Evolutionary conservation across 2,888 invertebrate genomes (phyloP).

Genomic region (Diploptera punctata): DNA sequence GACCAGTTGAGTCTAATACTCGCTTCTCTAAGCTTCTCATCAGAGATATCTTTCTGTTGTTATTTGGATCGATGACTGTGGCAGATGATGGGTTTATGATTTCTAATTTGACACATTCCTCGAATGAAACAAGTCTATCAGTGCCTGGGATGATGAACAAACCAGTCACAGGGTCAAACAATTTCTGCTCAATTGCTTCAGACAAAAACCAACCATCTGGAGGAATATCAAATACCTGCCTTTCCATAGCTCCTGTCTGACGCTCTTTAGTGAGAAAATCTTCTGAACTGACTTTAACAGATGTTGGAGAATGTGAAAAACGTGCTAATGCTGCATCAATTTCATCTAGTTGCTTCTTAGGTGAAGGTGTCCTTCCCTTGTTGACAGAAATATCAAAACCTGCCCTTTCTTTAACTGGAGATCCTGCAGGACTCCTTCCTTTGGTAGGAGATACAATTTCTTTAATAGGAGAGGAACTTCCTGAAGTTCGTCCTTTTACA

Average conservation of each 20-base stretch:
- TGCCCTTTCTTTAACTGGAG: slow-evolving; percentile 30
- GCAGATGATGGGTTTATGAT: slow-evolving; percentile 87
- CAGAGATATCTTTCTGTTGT: slow-evolving; percentile 71
- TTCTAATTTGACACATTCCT: slow-evolving; percentile 85
- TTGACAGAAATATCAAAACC: slow-evolving; percentile 1
- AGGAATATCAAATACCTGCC: slow-evolving; percentile 79
- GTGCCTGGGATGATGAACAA: slow-evolving; percentile 87
- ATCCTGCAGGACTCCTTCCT: slow-evolving; percentile 25
- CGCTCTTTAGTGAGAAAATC: slow-evolving; percentile 58
- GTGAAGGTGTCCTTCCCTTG: slow-evolving; percentile 25
- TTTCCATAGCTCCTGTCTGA: slow-evolving; percentile 60
- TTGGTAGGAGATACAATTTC: slow-evolving; percentile 41
- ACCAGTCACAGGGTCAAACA: slow-evolving; percentile 85
- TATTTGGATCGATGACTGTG: slow-evolving; percentile 78
- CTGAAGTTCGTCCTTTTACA: neutral
- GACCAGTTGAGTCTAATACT: slow-evolving; percentile 79
- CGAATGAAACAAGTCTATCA: slow-evolving; percentile 81
- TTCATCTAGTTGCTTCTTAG: slow-evolving; percentile 28
- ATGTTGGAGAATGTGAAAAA: neutral
- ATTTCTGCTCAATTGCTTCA: slow-evolving; percentile 81
- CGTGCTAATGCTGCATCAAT: neutral
- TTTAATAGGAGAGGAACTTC: slow-evolving; percentile 42
- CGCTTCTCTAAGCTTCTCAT: slow-evolving; percentile 77
- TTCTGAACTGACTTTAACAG: slow-evolving; percentile 43
- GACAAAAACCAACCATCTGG: slow-evolving; percentile 82